Percentiles rank a stretch among this genome's conserved stretches.
Evolutionary conservation across 2,888 invertebrate species (phyloP).

Genomic region (Anoplius nigerrimus): DNA sequence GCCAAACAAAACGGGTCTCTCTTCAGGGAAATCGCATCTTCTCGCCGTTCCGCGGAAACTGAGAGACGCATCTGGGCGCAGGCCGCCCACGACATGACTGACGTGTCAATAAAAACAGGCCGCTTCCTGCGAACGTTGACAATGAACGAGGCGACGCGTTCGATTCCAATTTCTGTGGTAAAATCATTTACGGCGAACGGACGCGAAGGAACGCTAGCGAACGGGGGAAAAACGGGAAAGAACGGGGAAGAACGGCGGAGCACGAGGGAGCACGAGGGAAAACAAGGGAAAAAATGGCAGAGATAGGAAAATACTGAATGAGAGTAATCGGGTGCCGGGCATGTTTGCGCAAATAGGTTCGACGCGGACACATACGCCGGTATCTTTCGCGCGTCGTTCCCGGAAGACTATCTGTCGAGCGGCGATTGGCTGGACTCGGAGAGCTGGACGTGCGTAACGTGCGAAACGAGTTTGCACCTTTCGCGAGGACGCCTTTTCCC

Average conservation of each 20-base stretch:
- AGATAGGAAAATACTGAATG: no score
- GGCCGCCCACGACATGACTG: slow-evolving; percentile 7
- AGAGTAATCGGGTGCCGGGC: slow-evolving; percentile 11
- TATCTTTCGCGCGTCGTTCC: slow-evolving; percentile 46
- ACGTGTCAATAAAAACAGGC: slow-evolving; percentile 28
- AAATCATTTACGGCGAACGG: slow-evolving; percentile 14
- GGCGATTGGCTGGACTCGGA: slow-evolving; percentile 36
- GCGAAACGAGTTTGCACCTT: slow-evolving; percentile 58
- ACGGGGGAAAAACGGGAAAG: neutral
- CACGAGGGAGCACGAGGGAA: neutral
- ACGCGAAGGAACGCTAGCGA: neutral
- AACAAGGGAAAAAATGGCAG: neutral
- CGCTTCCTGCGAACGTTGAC: slow-evolving; percentile 25
- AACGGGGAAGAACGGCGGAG: neutral
- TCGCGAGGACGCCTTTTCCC: slow-evolving; percentile 30
- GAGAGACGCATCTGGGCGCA: no score
- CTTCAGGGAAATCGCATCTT: no score
- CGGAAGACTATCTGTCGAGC: slow-evolving; percentile 47
- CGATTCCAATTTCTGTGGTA: neutral
- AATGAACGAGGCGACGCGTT: slow-evolving; percentile 1
- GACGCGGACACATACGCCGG: slow-evolving; percentile 11
- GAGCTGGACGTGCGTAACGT: slow-evolving; percentile 50
- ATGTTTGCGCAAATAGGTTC: slow-evolving; percentile 31
- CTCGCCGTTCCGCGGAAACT: no score
- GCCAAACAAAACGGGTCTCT: no score